Evolutionary conservation across 2,797 vertebrate genomes (phyloP).

Genomic region (Hoplostethus atlanticus): DNA sequence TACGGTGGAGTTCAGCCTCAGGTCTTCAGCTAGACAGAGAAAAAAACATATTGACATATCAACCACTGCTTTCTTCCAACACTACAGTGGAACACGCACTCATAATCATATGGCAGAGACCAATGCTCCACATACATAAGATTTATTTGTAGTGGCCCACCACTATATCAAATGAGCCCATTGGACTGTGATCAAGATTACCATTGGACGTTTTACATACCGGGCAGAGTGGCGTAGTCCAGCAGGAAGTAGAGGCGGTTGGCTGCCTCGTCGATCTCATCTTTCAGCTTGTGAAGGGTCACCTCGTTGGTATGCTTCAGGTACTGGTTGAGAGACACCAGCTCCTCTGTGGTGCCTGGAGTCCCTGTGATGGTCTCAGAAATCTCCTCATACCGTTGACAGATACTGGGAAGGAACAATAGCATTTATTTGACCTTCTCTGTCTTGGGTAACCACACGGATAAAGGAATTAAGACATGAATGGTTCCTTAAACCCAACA

Average conservation of each 20-base stretch:
- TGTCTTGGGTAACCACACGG: neutral
- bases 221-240: slow-evolving; percentile 86
- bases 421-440: neutral
- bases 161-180: too few species aligned
- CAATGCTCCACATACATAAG: too few species aligned
- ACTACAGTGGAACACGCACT: neutral
- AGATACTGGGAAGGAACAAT: slow-evolving; percentile 83
- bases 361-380: slow-evolving; percentile 80
- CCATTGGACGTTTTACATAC: slow-evolving; percentile 73
- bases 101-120: neutral
- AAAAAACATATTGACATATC: neutral
- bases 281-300: slow-evolving; percentile 84
- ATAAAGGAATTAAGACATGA: neutral
- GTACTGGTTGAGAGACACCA: slow-evolving; percentile 85
- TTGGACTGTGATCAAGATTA: neutral
- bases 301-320: slow-evolving; percentile 87
- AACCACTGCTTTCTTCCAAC: neutral
- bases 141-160: too few species aligned
- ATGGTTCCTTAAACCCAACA: neutral
- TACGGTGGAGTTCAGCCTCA: slow-evolving; percentile 88
- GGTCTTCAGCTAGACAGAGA: slow-evolving; percentile 84
- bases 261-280: slow-evolving; percentile 83
- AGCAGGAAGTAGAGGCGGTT: slow-evolving; percentile 88
- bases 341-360: slow-evolving; percentile 86
- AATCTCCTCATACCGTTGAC: slow-evolving; percentile 86